phyloP scores from a whole-genome alignment of 2,113 vertebrate genomes.

The Alaudala cheleensis region DNA sequence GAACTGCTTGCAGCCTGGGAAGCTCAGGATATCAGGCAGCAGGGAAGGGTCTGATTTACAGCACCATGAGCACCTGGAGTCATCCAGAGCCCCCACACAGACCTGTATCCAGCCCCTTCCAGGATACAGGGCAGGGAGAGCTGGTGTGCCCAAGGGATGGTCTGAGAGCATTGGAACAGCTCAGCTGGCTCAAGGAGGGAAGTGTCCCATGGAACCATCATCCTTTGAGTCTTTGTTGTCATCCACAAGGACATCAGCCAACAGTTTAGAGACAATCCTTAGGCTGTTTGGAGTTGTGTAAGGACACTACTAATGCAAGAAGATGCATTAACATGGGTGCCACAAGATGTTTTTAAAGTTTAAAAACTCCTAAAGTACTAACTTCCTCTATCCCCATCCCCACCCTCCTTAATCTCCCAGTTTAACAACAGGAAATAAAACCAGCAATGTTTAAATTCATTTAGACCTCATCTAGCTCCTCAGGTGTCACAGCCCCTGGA shows the following conservation, averaged over 20 bases:
- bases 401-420: not conserved
- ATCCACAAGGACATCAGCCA: not conserved
- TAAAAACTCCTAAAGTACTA: not conserved
- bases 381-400: not conserved
- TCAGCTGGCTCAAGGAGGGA: not conserved
- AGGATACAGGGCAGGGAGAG: not conserved
- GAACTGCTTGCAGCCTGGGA: not conserved
- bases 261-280: not conserved
- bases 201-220: rapidly evolving
- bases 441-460: not conserved
- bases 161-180: not conserved
- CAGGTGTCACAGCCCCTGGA: not conserved
- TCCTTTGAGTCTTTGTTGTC: not conserved
- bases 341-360: not conserved
- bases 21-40: not conserved
- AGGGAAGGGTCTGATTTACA: not conserved
- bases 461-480: not conserved
- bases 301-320: not conserved
- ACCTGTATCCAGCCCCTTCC: not conserved
- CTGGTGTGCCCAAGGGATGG: rapidly evolving
- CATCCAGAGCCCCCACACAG: not conserved
- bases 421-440: not conserved
- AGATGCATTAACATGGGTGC: not conserved
- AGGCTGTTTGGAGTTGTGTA: not conserved
- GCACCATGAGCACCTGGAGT: not conserved